A percentile compares a stretch with the other conserved stretches of the same genome.
phyloP scores from a whole-genome alignment of 2,113 vertebrate genomes.

The Bolborhynchus lineola region DNA sequence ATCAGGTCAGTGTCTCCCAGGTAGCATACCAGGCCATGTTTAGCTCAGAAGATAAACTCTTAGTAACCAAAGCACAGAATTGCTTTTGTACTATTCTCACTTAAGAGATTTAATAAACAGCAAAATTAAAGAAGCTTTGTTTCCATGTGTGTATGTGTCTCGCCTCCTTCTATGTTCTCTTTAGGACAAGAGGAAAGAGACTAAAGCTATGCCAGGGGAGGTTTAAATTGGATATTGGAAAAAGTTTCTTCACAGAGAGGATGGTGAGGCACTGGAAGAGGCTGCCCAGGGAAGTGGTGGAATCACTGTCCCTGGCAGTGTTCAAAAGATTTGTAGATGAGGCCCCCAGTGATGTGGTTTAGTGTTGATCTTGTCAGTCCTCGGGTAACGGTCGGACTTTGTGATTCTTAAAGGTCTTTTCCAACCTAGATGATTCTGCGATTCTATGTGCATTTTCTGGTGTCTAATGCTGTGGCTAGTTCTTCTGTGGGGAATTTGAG shows the following conservation, averaged over 20 bases:
- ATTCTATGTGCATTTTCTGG: background rate
- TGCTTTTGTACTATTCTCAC: background rate
- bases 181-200: background rate
- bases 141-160: background rate
- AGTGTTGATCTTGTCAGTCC: background rate
- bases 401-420: background rate
- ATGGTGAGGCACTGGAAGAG: background rate
- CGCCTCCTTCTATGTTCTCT: accelerated
- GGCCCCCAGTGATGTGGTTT: background rate
- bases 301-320: no score
- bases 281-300: background rate
- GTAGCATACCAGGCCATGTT: background rate
- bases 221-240: background rate
- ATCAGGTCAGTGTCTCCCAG: background rate
- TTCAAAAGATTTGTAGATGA: background rate
- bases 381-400: background rate
- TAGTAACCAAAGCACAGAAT: background rate
- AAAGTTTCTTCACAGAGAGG: background rate
- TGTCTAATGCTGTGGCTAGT: background rate
- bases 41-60: background rate
- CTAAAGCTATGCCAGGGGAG: background rate
- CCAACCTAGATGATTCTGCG: background rate
- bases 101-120: background rate
- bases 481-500: background rate
- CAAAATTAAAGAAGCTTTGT: background rate